Conservation (phyloP, 2,797 vertebrate genomes). For the Brachyalestes nurse region DNA sequence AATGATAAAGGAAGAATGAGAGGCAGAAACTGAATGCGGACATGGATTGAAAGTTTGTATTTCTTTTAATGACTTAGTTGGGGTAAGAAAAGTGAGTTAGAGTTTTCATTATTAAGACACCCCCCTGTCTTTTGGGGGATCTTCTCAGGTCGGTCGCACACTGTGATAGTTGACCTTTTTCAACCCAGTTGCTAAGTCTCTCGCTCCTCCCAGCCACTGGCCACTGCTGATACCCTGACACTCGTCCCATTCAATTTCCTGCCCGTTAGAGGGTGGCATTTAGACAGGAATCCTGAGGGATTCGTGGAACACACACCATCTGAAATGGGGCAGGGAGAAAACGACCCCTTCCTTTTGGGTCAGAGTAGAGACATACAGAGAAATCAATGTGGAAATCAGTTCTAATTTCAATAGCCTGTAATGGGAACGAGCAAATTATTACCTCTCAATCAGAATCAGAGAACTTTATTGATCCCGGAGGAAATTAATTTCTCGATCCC, state of each 20-base stretch:
- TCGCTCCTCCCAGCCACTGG: not conserved
- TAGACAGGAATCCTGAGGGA: not conserved
- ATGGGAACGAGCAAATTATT: not conserved
- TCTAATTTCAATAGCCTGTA: not conserved
- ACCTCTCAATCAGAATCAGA: too few relatives aligned
- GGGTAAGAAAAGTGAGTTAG: slow-evolving; percentile 61
- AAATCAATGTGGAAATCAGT: not conserved
- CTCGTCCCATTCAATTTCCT: not conserved
- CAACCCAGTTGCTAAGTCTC: not conserved
- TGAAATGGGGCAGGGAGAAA: not conserved
- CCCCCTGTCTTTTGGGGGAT: slow-evolving; percentile 56
- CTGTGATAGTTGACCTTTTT: not conserved
- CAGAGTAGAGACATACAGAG: not conserved
- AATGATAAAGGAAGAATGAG: slow-evolving; percentile 15
- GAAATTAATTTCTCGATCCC: too few relatives aligned
- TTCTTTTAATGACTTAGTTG: slow-evolving; percentile 65
- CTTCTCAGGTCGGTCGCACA: slow-evolving; percentile 37
- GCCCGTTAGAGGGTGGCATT: not conserved
- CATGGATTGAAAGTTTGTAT: slow-evolving; percentile 34
- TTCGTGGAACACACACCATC: not conserved
- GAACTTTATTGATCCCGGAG: too few relatives aligned
- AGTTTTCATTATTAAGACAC: slow-evolving; percentile 68
- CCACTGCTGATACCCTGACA: not conserved
- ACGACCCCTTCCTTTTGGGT: not conserved
- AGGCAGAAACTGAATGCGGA: slow-evolving; percentile 27